A percentile compares a stretch with the other conserved stretches of the same genome.
Evolutionary conservation across 2,113 vertebrate species (phyloP).

Genomic region (Meles meles): DNA sequence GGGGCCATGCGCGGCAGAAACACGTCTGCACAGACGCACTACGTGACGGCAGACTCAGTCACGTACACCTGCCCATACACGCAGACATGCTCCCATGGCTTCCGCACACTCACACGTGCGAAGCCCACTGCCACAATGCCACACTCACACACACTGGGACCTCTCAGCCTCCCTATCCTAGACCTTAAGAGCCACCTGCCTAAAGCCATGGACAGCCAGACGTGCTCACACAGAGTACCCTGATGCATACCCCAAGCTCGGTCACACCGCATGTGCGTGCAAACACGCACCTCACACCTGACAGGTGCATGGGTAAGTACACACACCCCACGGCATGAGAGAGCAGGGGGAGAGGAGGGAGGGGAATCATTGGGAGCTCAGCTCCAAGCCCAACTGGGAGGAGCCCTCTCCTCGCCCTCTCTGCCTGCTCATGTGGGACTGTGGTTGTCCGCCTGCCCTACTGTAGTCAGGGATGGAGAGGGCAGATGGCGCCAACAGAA

Average conservation of each 20-base stretch:
- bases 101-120: background rate
- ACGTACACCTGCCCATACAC: too few species aligned
- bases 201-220: background rate
- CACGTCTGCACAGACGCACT: fast-evolving
- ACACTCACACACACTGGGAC: background rate
- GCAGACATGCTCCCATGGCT: background rate
- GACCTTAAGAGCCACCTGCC: background rate
- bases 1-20: background rate
- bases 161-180: background rate
- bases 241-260: background rate
- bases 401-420: background rate
- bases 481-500: background rate
- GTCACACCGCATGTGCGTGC: fast-evolving
- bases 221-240: background rate
- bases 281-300: background rate
- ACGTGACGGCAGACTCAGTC: too few species aligned
- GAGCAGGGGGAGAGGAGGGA: fast-evolving
- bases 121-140: background rate
- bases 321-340: too few species aligned
- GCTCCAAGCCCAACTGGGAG: background rate
- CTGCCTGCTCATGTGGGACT: background rate
- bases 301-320: fast-evolving
- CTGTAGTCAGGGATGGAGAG: background rate
- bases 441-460: background rate
- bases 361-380: background rate